Evolutionary conservation across 2,113 vertebrate species (phyloP).

Genomic region (Halcyon senegalensis): DNA sequence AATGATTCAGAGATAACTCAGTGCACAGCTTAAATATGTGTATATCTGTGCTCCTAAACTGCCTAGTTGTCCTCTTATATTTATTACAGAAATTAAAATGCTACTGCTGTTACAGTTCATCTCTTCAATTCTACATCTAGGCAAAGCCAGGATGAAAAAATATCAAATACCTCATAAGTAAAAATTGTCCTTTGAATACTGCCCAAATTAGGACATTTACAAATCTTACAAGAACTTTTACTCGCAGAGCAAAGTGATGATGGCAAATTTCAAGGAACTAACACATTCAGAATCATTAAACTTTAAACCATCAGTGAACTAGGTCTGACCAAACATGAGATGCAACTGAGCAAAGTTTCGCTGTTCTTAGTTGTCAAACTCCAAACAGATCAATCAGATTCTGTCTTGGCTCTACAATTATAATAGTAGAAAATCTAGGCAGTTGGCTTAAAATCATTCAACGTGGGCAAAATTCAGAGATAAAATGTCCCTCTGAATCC

Average conservation of each 20-base stretch:
- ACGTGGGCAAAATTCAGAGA: not conserved
- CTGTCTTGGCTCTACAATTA: not conserved
- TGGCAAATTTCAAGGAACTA: not conserved
- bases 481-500: not conserved
- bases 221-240: not conserved
- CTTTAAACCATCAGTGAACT: rapidly evolving
- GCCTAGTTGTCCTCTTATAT: not conserved
- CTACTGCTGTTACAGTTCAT: not conserved
- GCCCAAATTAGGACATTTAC: not conserved
- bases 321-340: not conserved
- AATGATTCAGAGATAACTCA: not conserved
- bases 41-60: not conserved
- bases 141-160: not conserved
- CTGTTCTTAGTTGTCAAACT: not conserved
- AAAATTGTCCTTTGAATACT: not conserved
- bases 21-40: not conserved
- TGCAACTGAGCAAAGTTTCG: not conserved
- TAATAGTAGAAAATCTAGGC: not conserved
- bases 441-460: not conserved
- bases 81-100: not conserved
- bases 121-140: not conserved
- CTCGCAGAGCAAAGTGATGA: not conserved
- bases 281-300: not conserved
- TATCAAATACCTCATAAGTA: not conserved
- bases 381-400: not conserved